Evolutionary conservation across 2,888 invertebrate genomes (phyloP), one percentile per base, ranked within the genome.

Genomic region (Agriopis leucophaearia): DNA sequence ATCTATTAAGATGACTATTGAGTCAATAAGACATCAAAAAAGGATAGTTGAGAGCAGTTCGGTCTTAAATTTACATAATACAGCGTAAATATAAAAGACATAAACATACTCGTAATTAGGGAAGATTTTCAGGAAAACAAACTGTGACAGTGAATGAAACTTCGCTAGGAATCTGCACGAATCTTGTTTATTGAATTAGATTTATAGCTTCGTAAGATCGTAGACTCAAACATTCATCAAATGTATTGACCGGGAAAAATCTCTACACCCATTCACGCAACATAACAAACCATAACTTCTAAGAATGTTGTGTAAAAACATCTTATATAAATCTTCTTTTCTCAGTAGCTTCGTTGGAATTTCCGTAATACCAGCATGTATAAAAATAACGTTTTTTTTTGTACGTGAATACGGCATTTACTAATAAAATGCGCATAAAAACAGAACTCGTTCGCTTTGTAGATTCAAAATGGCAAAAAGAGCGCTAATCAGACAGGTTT

Each of bases 221-320:
- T 63, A 61, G 8, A 55, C 45, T 54, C 18, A 51, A 45, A 57
- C 56, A 69, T 74, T 61, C 60, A 71, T 70, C 59, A 71, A 72
- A 73, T 70, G 67, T 64, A 71, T 68, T 61, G 70, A 69, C 69
- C 60, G 67, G 50, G 59, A 57, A 72, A 69, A 74, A 70, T 73
- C 48, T 68, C 66, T 35, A 69, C 68, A 35, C 70, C 69, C 63
- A n/a, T n/a, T n/a, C n/a, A 73, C 74, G 54, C 61, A 67, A 65
- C 52, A 69, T 58, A 70, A 62, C 63, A 69, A 64, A 62, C 66
- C 48, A 64, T 71, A 70, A 73, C 63, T 71, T 67, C 63, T 62
- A 64, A 62, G 66, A 69, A 69, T 57, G 55, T 69, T 69, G 52
- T 61, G 59, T 69, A 60, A 64, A 65, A 71, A 69, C 67, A 62